Evolutionary conservation across 2,888 invertebrate species (phyloP), one percentile per base, ranked within the genome.

Genomic region (Globia sparganii): DNA sequence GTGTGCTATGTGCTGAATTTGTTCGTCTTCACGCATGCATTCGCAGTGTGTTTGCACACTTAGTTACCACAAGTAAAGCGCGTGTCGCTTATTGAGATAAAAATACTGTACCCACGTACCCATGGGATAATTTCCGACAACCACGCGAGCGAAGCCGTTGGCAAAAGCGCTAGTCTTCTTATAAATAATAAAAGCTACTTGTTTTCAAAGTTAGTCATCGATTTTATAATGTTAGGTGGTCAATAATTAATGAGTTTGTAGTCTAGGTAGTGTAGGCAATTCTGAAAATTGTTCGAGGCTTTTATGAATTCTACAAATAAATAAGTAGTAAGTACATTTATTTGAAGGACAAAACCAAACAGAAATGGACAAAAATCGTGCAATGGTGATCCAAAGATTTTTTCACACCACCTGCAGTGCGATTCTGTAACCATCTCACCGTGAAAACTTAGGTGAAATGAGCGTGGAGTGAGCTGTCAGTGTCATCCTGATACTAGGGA

Each of bases 221-320:
- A 67, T 79, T 71, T 1, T 37, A 67, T 81, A 67, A 70, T 65
- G 21, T 25, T 25, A n/a, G 21, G 15, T 49, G 1, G 5, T 65
- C 46, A 73, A 75, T 84, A 58, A 61, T 4, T 68, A 53, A 84
- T 61, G 59, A 46, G n/a, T n/a, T 66, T 40, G 13, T 28, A 70
- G 65, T 66, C 75, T 59, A 66, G 37, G 15, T 65, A 11, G 21
- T 31, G 46, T 31, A 40, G 64, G 34, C 21, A 62, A 53, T 58
- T 21, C 28, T 72, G 4, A 65, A 56, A 71, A 74, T 67, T 31
- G 4, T 34, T 15, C 66, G 43, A 53, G 9, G 34, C 1, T 43
- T 15, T 70, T 53, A 0, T 53, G 58, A 78, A 83, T 49, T 67
- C 34, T 68, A 34, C 25, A n/a, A 21, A 53, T 31, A 13, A 34